These are phyloP conservation scores for Grus americana DNA, from an alignment of 2,113 vertebrate species.

Conservation along the genomic window DNA sequence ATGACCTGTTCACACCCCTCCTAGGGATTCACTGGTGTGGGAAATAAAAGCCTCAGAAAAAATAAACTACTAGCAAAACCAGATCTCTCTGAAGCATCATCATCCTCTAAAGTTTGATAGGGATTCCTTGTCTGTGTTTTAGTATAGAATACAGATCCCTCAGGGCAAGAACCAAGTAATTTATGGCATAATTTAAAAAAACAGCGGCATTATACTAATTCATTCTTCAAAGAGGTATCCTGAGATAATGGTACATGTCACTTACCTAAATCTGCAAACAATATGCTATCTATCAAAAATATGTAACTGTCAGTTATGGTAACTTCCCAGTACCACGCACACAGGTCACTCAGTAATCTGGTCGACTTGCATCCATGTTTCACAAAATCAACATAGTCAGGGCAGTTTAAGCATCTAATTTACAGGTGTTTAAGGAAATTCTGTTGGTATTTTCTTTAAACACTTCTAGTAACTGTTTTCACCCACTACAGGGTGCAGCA, in stretches of 20 bases:
- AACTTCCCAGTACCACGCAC: background rate
- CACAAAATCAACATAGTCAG: background rate
- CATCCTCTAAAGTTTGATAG: background rate
- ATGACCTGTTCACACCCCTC: background rate
- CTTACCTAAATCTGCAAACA: conserved; percentile 18
- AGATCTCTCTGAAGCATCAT: background rate
- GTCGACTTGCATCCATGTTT: background rate
- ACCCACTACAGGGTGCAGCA: background rate
- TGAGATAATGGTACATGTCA: background rate
- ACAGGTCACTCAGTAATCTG: background rate
- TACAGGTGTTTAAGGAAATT: background rate
- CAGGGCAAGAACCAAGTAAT: conserved; percentile 8
- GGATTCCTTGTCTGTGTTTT: background rate
- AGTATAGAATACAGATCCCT: background rate
- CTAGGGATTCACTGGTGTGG: background rate
- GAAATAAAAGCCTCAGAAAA: background rate
- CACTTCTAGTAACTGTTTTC: background rate
- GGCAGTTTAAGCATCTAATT: background rate
- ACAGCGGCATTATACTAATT: conserved; percentile 10
- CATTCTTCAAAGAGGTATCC: conserved; percentile 31
- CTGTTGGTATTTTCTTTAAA: background rate
- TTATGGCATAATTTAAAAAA: conserved; percentile 49
- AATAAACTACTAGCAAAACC: background rate
- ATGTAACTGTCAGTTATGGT: background rate
- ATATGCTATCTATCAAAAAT: background rate